phyloP scores from a whole-genome alignment of 2,113 vertebrate genomes.

The Paraplagusia blochii region DNA sequence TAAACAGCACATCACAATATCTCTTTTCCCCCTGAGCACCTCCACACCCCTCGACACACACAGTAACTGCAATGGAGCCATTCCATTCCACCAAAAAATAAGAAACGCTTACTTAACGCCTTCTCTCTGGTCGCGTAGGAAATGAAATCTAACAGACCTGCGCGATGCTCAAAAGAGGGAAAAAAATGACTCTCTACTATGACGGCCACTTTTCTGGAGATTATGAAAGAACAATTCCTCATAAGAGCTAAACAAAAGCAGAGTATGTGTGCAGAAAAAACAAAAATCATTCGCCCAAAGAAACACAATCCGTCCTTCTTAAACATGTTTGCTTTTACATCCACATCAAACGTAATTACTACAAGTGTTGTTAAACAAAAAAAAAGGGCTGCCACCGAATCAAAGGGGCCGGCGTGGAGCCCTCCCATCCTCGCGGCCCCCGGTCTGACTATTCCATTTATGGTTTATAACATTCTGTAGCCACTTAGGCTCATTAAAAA shows the following conservation, averaged over 20 bases:
- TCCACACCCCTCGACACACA: not conserved
- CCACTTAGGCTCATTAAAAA: slow-evolving; percentile 74
- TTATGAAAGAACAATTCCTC: slow-evolving; percentile 25
- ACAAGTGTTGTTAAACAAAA: slow-evolving; percentile 56
- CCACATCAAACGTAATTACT: slow-evolving; percentile 55
- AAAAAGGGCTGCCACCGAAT: slow-evolving; percentile 37
- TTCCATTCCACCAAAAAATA: slow-evolving; percentile 33
- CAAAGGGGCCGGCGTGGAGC: slow-evolving; percentile 36
- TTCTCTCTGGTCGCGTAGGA: slow-evolving; percentile 28
- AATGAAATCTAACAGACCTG: slow-evolving; percentile 39
- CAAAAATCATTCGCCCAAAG: slow-evolving; percentile 5
- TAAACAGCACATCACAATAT: slow-evolving; percentile 71
- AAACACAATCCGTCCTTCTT: slow-evolving; percentile 39
- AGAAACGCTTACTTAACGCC: slow-evolving; percentile 39
- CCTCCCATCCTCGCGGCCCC: slow-evolving; percentile 4
- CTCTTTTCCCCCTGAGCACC: slow-evolving; percentile 53
- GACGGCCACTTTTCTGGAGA: slow-evolving; percentile 19
- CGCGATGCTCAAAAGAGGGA: not conserved
- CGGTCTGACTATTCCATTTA: slow-evolving; percentile 55
- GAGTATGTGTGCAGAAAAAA: not conserved
- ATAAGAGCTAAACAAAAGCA: slow-evolving; percentile 26
- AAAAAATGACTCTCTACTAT: slow-evolving; percentile 19
- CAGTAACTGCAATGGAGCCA: slow-evolving; percentile 31
- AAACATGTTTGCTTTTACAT: slow-evolving; percentile 32
- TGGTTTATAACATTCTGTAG: slow-evolving; percentile 61